Evolutionary conservation across 92 coral and sea anemone genomes (phyloP).

Genomic region (Zoanthus solanderi): DNA sequence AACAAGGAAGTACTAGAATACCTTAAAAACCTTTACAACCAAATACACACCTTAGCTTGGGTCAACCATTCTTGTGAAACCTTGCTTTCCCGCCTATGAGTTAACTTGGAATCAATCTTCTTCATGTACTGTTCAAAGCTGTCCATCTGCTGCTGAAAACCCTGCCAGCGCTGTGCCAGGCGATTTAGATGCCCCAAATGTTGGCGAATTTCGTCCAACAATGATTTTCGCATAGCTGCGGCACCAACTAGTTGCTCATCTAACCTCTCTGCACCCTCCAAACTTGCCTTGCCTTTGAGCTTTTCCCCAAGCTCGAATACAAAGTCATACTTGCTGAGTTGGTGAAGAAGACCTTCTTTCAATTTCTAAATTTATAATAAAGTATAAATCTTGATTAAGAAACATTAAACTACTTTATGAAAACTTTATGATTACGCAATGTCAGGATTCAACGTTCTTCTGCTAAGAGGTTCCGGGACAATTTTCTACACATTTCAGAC

Average conservation of each 20-base stretch:
- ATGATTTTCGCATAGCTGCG: constrained; percentile 77
- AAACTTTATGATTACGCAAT: too few relatives aligned
- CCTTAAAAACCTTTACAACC: too few relatives aligned
- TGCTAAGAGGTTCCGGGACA: too few relatives aligned
- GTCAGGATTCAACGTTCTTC: too few relatives aligned
- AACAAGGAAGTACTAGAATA: background rate
- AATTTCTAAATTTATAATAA: constrained; percentile 61
- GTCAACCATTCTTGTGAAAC: constrained; percentile 93
- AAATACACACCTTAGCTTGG: constrained; percentile 76
- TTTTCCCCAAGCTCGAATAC: constrained; percentile 81
- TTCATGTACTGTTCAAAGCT: constrained; percentile 91
- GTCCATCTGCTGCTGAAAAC: constrained; percentile 82
- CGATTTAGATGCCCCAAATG: constrained; percentile 77
- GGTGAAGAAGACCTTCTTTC: constrained; percentile 69
- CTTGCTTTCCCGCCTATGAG: constrained; percentile 72
- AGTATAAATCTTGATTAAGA: background rate
- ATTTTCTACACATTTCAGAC: too few relatives aligned
- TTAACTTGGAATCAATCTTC: constrained; percentile 81
- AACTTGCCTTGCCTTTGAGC: constrained; percentile 79
- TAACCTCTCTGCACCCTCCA: constrained; percentile 78
- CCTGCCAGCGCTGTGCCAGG: constrained; percentile 87
- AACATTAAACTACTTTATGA: too few relatives aligned
- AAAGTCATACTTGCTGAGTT: constrained; percentile 69
- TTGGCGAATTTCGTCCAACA: constrained; percentile 83
- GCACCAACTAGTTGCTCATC: constrained; percentile 83